Conservation (phyloP, 2,797 vertebrate species). For the Paedocypris micromegethes region DNA sequence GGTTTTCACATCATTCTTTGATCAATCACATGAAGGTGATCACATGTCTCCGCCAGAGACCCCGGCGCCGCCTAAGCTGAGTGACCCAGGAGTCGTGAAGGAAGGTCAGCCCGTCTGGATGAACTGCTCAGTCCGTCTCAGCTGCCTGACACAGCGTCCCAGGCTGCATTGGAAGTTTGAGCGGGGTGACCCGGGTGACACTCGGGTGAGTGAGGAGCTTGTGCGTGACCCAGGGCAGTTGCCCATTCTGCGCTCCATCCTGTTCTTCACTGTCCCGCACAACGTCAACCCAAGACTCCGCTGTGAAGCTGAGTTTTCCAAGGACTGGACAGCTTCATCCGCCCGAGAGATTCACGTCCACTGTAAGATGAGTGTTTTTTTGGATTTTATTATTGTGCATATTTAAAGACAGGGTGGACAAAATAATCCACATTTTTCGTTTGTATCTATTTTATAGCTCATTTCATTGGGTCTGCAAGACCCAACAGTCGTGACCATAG, state of each 20-base stretch:
- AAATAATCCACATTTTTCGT: too few relatives aligned
- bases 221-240: constrained; percentile 41
- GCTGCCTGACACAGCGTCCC: constrained; percentile 65
- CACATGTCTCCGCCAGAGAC: constrained; percentile 52
- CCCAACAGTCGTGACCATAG: too few relatives aligned
- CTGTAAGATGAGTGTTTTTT: constrained; percentile 57
- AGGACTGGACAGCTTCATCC: constrained; percentile 32
- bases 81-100: constrained; percentile 52
- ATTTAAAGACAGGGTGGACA: not conserved
- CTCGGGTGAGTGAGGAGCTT: constrained; percentile 22
- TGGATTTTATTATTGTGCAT: not conserved
- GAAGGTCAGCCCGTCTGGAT: constrained; percentile 65
- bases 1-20: not conserved
- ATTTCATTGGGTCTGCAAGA: not conserved
- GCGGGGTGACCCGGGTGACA: constrained; percentile 49
- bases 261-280: constrained; percentile 63
- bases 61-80: constrained; percentile 62
- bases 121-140: constrained; percentile 66
- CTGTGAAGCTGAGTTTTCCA: constrained; percentile 62
- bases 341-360: constrained; percentile 62
- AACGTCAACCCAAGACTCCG: constrained; percentile 60
- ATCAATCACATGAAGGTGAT: not conserved
- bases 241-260: constrained; percentile 50
- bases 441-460: not conserved
- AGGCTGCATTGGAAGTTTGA: constrained; percentile 64